Evolutionary conservation across 2,113 vertebrate genomes (phyloP).

Genomic region (Takifugu bimaculatus): DNA sequence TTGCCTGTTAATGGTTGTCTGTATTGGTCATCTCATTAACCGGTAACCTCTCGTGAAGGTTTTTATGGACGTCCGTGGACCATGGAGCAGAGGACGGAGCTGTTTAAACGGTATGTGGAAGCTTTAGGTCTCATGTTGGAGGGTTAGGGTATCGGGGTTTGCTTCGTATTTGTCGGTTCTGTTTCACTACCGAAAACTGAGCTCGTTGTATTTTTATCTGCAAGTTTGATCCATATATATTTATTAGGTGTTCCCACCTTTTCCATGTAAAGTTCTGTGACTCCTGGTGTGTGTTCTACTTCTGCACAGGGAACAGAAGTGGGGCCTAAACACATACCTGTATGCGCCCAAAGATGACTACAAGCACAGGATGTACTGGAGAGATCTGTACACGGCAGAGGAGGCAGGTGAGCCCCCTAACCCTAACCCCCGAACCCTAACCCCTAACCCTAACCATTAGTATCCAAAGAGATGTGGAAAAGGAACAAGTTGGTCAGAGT

Average conservation of each 20-base stretch:
- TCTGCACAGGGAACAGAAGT: constrained; percentile 87
- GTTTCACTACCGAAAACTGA: no score
- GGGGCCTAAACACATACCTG: constrained; percentile 94
- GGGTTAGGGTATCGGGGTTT: no score
- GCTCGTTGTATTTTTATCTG: no score
- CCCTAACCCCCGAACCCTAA: no score
- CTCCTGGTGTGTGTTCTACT: not conserved
- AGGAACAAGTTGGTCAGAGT: no score
- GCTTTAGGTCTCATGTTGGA: no score
- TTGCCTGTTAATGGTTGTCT: not conserved
- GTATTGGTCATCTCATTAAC: not conserved
- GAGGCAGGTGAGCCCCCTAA: constrained; percentile 84
- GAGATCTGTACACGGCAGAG: constrained; percentile 92
- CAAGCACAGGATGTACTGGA: constrained; percentile 99
- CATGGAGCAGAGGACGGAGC: constrained; percentile 96
- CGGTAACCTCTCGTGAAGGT: constrained; percentile 67
- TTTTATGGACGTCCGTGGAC: constrained; percentile 99
- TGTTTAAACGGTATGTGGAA: constrained; percentile 85
- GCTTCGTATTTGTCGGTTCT: no score
- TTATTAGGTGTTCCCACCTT: no score
- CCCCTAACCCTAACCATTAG: no score
- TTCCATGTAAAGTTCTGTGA: not conserved
- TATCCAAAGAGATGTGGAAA: no score
- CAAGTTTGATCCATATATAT: no score
- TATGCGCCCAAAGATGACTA: constrained; percentile 99